These are phyloP conservation scores for Eidolon helvum DNA, from an alignment of 2,113 vertebrate species.

Conservation along the genomic window DNA sequence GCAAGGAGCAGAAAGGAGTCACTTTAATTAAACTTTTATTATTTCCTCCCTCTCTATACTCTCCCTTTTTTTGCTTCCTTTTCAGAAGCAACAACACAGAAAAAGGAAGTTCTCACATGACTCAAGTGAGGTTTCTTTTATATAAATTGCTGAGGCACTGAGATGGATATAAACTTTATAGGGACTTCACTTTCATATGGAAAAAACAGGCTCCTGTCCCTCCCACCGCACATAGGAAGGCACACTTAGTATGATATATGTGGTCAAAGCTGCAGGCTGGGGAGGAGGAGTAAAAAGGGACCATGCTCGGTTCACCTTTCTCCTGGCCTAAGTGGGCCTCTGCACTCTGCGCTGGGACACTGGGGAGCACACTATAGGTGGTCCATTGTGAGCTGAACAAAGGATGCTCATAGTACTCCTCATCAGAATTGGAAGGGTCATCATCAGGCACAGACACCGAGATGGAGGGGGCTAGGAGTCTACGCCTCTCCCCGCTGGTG, in stretches of 20 bases:
- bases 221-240: not conserved
- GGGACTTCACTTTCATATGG: slow-evolving; percentile 64
- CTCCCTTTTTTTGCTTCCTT: not conserved
- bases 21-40: not conserved
- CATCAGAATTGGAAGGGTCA: slow-evolving; percentile 93
- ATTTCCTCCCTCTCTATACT: no score
- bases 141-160: not conserved
- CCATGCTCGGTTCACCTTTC: slow-evolving; percentile 96
- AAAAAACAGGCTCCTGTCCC: slow-evolving; percentile 64
- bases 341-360: slow-evolving; percentile 86
- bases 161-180: not conserved
- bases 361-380: slow-evolving; percentile 88
- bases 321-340: slow-evolving; percentile 91
- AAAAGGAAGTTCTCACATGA: not conserved
- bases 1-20: not conserved
- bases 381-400: slow-evolving; percentile 96
- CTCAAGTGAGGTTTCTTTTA: not conserved
- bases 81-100: not conserved
- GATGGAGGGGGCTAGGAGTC: slow-evolving; percentile 93
- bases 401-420: slow-evolving; percentile 96
- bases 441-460: slow-evolving; percentile 95
- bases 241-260: slow-evolving; percentile 55
- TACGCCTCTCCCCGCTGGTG: slow-evolving; percentile 85
- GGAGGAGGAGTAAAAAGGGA: slow-evolving; percentile 85
- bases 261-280: slow-evolving; percentile 56